Evolutionary conservation across 1,140 invertebrate species (phyloP), one percentile per base, ranked within the genome.

Genomic region (Augochlora pura): DNA sequence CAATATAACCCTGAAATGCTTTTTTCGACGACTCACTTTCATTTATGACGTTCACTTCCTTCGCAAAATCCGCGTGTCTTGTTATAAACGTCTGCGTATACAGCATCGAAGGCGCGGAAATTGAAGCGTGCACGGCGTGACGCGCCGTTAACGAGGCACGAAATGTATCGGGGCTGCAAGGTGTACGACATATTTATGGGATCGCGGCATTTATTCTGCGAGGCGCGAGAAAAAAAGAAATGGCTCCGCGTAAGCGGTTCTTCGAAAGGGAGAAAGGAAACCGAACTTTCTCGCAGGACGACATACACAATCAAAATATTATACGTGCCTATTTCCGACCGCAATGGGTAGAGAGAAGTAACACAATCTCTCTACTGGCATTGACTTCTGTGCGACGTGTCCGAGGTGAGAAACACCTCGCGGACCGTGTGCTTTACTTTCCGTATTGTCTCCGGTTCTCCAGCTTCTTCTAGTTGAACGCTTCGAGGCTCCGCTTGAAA

Each of bases 251-350:
- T 16, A 59, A 75, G 42, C 57, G 27, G 32, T 52, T 83, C 57
- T 42, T 57, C 32, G 38, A 59, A 65, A 65, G 23, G 70, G 70
- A 75, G 82, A 81, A 84, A 84, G 77, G 83, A 84, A 80, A 80
- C 63, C 18, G 59, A 80, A 80, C 82, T 85, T 85, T 85, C 82
- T 80, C 83, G 66, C 27, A 21, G 23, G 46, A 70, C n/a, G 64
- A 38, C 66, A 27, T n/a, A n/a, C 49, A 54, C 60, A 84, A 81
- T 84, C 72, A 81, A 85, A 84, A 81, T 81, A 81, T 85, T 73
- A 77, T 80, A 81, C 71, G 68, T 66, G 68, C 72, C 54, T 57
- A 25, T 66, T 72, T 21, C 49, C 14, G 4, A 65, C 57, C 60
- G 52, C 69, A 69, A 25, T 60, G 46, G 21, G 23, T 54, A 62